phyloP scores from a whole-genome alignment of 2,113 vertebrate species.

The Malaclemys terrapin region DNA sequence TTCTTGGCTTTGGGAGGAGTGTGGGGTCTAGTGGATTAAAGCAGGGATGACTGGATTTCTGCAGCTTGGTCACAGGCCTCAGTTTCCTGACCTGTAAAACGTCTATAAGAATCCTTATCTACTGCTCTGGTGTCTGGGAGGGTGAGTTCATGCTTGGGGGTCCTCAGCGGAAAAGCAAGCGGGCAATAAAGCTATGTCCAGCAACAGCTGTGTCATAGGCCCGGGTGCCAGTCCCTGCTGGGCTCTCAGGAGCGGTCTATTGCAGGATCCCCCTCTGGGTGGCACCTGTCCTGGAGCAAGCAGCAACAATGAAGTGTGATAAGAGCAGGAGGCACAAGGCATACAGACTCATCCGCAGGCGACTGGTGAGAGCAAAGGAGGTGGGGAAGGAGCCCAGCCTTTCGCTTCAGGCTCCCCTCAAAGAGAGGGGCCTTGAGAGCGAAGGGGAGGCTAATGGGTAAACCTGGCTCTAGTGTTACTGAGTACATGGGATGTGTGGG shows the following conservation, averaged over 20 bases:
- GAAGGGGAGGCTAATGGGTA: not conserved
- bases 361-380: not conserved
- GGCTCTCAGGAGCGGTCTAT: not conserved
- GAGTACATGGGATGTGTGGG: too few species aligned
- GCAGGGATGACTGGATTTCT: not conserved
- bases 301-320: not conserved
- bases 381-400: too few species aligned
- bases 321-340: not conserved
- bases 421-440: not conserved
- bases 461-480: not conserved
- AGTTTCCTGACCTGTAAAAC: not conserved
- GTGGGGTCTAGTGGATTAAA: too few species aligned
- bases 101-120: too few species aligned
- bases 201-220: too few species aligned
- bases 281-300: not conserved
- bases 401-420: too few species aligned
- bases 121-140: too few species aligned
- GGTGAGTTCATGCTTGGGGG: too few species aligned
- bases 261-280: slow-evolving; percentile 6
- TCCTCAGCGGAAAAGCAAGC: too few species aligned
- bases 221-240: too few species aligned
- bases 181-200: not conserved
- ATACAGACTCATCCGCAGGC: not conserved
- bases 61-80: not conserved
- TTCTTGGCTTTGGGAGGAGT: too few species aligned